Evolutionary conservation across 2,888 invertebrate species (phyloP).

Genomic region (Aphrophora alni): DNA sequence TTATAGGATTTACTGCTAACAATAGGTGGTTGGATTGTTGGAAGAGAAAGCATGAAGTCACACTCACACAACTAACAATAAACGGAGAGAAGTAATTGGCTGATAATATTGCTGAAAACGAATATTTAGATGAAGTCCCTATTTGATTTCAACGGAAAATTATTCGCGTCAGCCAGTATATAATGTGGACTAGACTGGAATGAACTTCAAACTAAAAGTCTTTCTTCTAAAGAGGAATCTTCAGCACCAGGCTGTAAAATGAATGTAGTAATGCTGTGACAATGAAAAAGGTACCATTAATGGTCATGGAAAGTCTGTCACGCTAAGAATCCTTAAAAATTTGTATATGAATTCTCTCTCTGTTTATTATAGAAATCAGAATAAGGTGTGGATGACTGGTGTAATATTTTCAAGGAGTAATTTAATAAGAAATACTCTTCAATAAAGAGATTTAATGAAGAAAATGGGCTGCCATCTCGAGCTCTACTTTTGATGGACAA

Average conservation of each 20-base stretch:
- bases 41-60: conserved; percentile 49
- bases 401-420: conserved; percentile 46
- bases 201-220: no score
- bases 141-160: no score
- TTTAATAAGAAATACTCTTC: conserved; percentile 44
- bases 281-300: conserved; percentile 46
- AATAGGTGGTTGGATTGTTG: conserved; percentile 50
- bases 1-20: conserved; percentile 48
- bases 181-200: conserved; percentile 51
- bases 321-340: conserved; percentile 48
- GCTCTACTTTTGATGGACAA: conserved; percentile 48
- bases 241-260: conserved; percentile 49
- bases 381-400: conserved; percentile 48
- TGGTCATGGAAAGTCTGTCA: conserved; percentile 50
- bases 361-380: conserved; percentile 47
- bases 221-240: no score
- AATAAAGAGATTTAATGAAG: conserved; percentile 40
- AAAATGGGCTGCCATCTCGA: conserved; percentile 37
- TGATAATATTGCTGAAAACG: conserved; percentile 42
- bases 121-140: no score
- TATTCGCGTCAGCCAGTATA: conserved; percentile 46
- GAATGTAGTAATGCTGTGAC: conserved; percentile 50
- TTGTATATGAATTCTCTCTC: conserved; percentile 44
- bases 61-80: conserved; percentile 43
- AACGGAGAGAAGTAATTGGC: conserved; percentile 45